Evolutionary conservation across 2,797 vertebrate species (phyloP).

Genomic region (Arnoldichthys spilopterus): DNA sequence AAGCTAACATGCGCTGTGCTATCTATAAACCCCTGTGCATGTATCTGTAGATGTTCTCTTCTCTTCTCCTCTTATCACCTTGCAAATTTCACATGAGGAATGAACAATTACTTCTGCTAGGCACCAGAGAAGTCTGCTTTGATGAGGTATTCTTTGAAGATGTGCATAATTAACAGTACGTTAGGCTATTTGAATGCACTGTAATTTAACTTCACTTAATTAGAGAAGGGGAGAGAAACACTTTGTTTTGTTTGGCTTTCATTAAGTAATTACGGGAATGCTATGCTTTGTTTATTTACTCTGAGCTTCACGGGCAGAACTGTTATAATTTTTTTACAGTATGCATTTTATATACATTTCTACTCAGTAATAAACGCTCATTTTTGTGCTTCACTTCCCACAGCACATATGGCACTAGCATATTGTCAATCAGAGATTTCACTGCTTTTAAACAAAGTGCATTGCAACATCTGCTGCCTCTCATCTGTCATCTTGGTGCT

Average conservation of each 20-base stretch:
- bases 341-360: background rate
- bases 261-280: slow-evolving; percentile 45
- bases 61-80: slow-evolving; percentile 6
- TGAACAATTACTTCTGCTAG: slow-evolving; percentile 47
- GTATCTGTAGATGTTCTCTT: background rate
- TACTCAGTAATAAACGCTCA: background rate
- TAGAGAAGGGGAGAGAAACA: slow-evolving; percentile 38
- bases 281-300: slow-evolving; percentile 33
- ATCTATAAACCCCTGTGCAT: background rate
- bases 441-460: background rate
- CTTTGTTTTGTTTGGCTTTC: slow-evolving; percentile 40
- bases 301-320: slow-evolving; percentile 22
- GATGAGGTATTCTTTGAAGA: slow-evolving; percentile 58
- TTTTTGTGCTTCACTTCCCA: background rate
- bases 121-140: slow-evolving; percentile 23
- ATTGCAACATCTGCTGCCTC: slow-evolving; percentile 1
- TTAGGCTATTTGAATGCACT: slow-evolving; percentile 47
- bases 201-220: slow-evolving; percentile 52
- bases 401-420: background rate
- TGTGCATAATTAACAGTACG: slow-evolving; percentile 44
- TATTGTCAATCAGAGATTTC: background rate
- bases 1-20: too few relatives aligned
- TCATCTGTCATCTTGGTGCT: background rate
- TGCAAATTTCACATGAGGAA: slow-evolving; percentile 26
- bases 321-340: slow-evolving; percentile 1